phyloP scores from a whole-genome alignment of 2,113 vertebrate species.

The Rhagologus leucostigma region DNA sequence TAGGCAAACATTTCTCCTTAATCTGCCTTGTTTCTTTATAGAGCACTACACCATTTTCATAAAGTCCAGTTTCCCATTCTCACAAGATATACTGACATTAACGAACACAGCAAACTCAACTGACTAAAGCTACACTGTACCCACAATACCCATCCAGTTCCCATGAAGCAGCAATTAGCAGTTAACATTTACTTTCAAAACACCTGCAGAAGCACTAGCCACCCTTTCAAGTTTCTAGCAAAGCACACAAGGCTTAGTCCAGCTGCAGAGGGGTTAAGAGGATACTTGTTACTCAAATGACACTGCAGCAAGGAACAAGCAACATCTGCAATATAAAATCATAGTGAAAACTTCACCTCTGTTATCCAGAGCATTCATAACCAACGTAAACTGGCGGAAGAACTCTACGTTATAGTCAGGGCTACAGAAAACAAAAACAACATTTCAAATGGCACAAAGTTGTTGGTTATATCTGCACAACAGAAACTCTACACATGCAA shows the following conservation, averaged over 20 bases:
- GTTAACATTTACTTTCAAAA: not conserved
- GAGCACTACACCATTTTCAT: not conserved
- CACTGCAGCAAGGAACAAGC: not conserved
- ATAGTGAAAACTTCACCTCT: slow-evolving; percentile 79
- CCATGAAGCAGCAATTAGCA: not conserved
- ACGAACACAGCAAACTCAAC: not conserved
- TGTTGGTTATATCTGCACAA: not conserved
- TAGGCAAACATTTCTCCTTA: not conserved
- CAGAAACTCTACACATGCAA: not conserved
- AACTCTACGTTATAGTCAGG: slow-evolving; percentile 98
- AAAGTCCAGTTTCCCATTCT: not conserved
- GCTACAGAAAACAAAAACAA: slow-evolving; percentile 73
- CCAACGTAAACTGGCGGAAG: slow-evolving; percentile 92
- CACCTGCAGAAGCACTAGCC: not conserved
- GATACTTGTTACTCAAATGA: not conserved
- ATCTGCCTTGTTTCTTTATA: not conserved
- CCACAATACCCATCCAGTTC: not conserved
- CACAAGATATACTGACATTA: not conserved
- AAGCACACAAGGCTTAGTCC: not conserved
- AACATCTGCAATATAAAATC: not conserved
- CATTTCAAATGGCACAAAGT: not conserved
- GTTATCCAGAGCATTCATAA: slow-evolving; percentile 99
- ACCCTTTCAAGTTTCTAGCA: not conserved
- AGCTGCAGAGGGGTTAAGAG: not conserved
- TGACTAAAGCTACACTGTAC: not conserved